Percentiles rank a stretch among this genome's conserved stretches.
Conservation (phyloP, 2,113 vertebrate species). For the Recurvirostra avosetta region DNA sequence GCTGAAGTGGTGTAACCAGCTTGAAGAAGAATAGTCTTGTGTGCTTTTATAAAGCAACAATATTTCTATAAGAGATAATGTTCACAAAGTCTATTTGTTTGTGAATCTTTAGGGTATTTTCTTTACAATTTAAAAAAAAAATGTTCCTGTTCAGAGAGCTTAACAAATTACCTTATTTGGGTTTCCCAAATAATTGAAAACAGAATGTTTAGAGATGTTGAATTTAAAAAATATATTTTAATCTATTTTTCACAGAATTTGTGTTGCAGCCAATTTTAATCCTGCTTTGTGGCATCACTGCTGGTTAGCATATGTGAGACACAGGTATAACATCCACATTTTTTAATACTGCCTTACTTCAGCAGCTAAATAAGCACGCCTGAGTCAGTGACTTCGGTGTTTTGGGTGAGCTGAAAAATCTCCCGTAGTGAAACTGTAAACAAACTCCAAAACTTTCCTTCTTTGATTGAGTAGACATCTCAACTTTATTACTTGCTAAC, state of each 20-base stretch:
- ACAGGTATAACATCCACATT: background rate
- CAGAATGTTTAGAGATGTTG: background rate
- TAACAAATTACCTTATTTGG: background rate
- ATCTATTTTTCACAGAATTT: background rate
- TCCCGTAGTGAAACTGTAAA: background rate
- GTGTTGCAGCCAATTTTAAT: background rate
- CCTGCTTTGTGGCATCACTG: background rate
- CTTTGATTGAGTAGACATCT: background rate
- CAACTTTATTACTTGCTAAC: background rate
- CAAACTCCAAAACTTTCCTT: background rate
- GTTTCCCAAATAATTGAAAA: background rate
- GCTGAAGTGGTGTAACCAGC: background rate
- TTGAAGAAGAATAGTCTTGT: background rate
- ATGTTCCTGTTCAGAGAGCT: background rate
- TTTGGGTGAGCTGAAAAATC: background rate
- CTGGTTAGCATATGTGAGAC: background rate
- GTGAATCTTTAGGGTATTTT: background rate
- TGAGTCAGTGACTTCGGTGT: background rate
- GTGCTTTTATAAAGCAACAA: background rate
- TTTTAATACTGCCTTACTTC: background rate
- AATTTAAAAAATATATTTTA: background rate
- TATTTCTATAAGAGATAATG: background rate
- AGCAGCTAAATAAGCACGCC: background rate
- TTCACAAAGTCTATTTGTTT: background rate
- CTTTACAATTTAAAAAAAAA: background rate